A percentile compares a stretch with the other conserved stretches of the same genome.
phyloP scores from a whole-genome alignment of 2,888 invertebrate genomes.

The Netelia virgata region DNA sequence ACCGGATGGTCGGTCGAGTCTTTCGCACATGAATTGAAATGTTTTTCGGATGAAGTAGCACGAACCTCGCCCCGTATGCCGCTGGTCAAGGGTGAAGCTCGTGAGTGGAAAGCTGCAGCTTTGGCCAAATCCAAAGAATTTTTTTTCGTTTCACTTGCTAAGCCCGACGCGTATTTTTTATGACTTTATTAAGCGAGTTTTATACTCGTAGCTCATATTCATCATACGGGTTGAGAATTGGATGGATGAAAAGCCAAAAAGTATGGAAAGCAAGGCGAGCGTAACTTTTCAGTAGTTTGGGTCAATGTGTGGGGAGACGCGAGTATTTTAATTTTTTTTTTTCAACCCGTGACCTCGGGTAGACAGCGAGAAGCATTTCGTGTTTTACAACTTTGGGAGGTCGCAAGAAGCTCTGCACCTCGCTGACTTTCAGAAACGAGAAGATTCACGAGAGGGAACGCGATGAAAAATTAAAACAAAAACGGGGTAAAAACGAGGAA shows the following conservation, averaged over 20 bases:
- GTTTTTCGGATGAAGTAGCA: constrained; percentile 52
- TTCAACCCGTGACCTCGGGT: background rate
- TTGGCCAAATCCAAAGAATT: constrained; percentile 42
- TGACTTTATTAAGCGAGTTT: constrained; percentile 40
- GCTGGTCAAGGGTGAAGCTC: constrained; percentile 12
- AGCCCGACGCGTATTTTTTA: background rate
- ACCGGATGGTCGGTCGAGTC: constrained; percentile 32
- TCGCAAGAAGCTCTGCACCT: constrained; percentile 1
- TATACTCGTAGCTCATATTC: constrained; percentile 28
- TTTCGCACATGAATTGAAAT: constrained; percentile 54
- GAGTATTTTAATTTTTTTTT: constrained; percentile 24
- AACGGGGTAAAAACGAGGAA: background rate
- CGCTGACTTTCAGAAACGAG: too few relatives aligned
- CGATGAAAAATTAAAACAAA: background rate
- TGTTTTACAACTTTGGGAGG: constrained; percentile 16
- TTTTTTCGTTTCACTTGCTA: constrained; percentile 12
- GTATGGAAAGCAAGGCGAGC: constrained; percentile 19
- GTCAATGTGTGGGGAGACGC: constrained; percentile 40
- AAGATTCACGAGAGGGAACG: constrained; percentile 2
- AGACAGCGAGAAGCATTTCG: constrained; percentile 8
- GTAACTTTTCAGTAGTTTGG: constrained; percentile 35
- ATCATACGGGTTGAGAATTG: constrained; percentile 43
- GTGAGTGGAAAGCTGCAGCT: constrained; percentile 16
- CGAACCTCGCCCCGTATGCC: constrained; percentile 27
- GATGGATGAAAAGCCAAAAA: constrained; percentile 36